A percentile compares a stretch with the other conserved stretches of the same genome.
phyloP scores from a whole-genome alignment of 2,888 invertebrate species.

The Belgica antarctica region DNA sequence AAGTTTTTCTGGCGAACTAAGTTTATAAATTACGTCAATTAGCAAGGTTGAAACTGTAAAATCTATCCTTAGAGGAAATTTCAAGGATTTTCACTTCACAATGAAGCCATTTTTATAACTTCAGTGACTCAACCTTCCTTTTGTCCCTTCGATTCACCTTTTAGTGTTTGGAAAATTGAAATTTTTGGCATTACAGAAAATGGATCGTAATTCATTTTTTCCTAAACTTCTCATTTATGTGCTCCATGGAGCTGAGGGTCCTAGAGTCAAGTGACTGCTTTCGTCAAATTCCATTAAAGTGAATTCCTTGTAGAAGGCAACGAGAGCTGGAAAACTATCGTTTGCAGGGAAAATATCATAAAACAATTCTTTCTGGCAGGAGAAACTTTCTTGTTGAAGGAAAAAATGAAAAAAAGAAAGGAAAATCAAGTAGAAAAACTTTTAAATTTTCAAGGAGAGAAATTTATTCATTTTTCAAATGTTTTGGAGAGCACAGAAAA shows the following conservation, averaged over 20 bases:
- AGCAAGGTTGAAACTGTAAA: too few relatives aligned
- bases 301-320: background rate
- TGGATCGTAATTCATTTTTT: background rate
- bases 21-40: too few relatives aligned
- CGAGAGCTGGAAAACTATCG: background rate
- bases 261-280: background rate
- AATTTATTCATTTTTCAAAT: conserved; percentile 31
- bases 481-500: conserved; percentile 19
- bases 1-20: too few relatives aligned
- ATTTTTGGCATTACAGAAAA: background rate
- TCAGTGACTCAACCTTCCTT: too few relatives aligned
- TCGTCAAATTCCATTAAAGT: conserved; percentile 19
- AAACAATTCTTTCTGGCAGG: conserved; percentile 15
- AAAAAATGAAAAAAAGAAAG: conserved; percentile 1
- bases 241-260: conserved; percentile 7
- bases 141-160: background rate
- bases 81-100: too few relatives aligned
- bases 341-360: background rate
- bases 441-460: conserved; percentile 21
- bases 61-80: too few relatives aligned
- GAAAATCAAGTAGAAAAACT: conserved; percentile 23
- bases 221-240: conserved; percentile 3
- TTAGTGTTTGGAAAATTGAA: background rate
- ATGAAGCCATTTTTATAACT: too few relatives aligned
- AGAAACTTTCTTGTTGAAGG: background rate